These are phyloP conservation scores for Caenorhabditis virilis DNA, from an alignment of 2,888 invertebrate species.

Conservation along the genomic window DNA sequence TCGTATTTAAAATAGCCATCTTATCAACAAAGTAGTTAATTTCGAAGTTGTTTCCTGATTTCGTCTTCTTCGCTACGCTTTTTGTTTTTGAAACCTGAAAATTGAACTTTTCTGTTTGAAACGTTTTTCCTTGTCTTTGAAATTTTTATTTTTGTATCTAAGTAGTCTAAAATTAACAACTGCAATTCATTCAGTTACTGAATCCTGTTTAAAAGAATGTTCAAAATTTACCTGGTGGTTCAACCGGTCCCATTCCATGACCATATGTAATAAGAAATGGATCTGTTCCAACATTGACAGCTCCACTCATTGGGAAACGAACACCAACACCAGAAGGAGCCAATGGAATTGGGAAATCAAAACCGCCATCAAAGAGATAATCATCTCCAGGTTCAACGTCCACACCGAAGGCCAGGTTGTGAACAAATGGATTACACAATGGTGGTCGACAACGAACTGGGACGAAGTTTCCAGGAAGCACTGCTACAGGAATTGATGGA, in stretches of 20 bases:
- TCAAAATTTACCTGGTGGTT: constrained; percentile 41
- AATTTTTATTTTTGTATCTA: too few species aligned
- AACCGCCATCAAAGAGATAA: constrained; percentile 56
- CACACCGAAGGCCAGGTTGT: constrained; percentile 58
- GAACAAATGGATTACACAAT: constrained; percentile 64
- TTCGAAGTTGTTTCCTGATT: constrained; percentile 17
- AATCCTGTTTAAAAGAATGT: neutral
- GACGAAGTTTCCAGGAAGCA: constrained; percentile 61
- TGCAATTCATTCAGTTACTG: too few species aligned
- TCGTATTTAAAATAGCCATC: neutral
- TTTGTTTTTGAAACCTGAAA: constrained; percentile 22
- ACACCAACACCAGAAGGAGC: constrained; percentile 60
- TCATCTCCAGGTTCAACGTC: constrained; percentile 64
- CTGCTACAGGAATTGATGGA: constrained; percentile 58
- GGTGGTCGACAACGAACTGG: constrained; percentile 63
- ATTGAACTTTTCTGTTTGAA: neutral
- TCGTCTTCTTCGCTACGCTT: constrained; percentile 26
- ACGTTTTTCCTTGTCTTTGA: too few species aligned
- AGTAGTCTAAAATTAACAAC: too few species aligned
- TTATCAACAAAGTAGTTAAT: constrained; percentile 2
- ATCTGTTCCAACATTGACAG: constrained; percentile 61
- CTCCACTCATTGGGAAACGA: constrained; percentile 59
- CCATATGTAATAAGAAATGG: constrained; percentile 61
- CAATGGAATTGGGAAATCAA: constrained; percentile 60
- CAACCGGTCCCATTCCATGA: constrained; percentile 59